These are phyloP conservation scores for Pelodiscus sinensis DNA, from an alignment of 2,113 vertebrate genomes.

Conservation along the genomic window DNA sequence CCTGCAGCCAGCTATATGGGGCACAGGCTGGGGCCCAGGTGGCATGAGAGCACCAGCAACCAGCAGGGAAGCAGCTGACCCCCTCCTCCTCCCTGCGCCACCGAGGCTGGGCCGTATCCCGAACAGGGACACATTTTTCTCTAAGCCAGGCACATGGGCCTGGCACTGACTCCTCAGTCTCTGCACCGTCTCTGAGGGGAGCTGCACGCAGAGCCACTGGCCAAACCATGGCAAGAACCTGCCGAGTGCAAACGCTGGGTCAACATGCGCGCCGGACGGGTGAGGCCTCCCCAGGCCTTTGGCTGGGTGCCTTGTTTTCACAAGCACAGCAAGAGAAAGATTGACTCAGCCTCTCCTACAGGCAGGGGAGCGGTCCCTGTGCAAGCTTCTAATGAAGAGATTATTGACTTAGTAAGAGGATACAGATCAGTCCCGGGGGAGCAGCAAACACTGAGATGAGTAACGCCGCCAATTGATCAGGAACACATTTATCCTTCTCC, in stretches of 20 bases:
- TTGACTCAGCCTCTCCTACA: neutral
- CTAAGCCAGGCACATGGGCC: no score
- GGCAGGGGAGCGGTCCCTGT: neutral
- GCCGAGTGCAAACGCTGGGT: neutral
- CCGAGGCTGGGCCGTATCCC: neutral
- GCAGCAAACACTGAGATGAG: neutral
- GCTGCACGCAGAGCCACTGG: neutral
- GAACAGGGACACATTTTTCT: neutral
- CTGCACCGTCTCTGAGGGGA: no score
- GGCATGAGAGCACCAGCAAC: neutral
- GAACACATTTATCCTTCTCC: conserved; percentile 46
- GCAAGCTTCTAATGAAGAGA: fast-evolving
- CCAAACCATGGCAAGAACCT: neutral
- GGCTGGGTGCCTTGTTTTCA: neutral
- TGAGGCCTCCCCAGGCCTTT: neutral
- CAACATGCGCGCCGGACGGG: neutral
- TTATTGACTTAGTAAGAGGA: neutral
- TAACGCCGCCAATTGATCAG: neutral
- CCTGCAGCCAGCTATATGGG: neutral
- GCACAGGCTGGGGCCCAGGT: no score
- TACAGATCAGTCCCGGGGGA: conserved; percentile 1
- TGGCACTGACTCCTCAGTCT: no score
- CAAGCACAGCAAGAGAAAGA: neutral
- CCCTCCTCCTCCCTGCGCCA: neutral
- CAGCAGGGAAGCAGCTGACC: neutral